Base-by-base conservation (phyloP, 2,113 vertebrate genomes). In the Tauraco erythrolophus region DNA sequence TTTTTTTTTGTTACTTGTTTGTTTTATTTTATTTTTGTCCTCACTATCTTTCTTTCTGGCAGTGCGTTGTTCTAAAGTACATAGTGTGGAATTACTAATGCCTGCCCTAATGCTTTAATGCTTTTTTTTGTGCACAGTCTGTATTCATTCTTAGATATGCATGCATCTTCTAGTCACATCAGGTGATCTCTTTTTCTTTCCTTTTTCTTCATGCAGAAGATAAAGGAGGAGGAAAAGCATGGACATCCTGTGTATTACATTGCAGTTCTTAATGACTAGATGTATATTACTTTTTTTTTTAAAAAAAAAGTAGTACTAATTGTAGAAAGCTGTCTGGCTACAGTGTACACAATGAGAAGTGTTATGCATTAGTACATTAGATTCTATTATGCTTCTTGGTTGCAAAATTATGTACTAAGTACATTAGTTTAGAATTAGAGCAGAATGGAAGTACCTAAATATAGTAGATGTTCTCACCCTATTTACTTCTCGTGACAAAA, bases 131-230 rank as follows among this genome's bases (percentile, higher is more conserved):
- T 27, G 31, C 75, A 68, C 21, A 23, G 37, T 50, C 45, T 43
- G 45, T n/a, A 24, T 58, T 92, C 6, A 3, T 31, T 69, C 57
- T 81, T 62, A 81, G 66, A 56, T 68, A 23, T 43, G 46, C 65
- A 39, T 57, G 35, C 46, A 88, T 94, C 92, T 96, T 97, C 89
- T 87, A 65, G 70, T 89, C 77, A 94, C 86, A 88, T 79, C 79
- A 83, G 62, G 37, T 85, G 74, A 94, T 69, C 35, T 53, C 72
- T 81, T 79, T 81, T 84, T 41, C 46, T 89, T 91, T 74, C 22
- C 16, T 86, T 96, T 86, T 92, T 62, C 64, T 94, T 91, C 45
- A 33, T 23, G 54, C 50, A 65, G 41, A 94, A 82, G 35, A 88
- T 50, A 50, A 80, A 93, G 66, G 15, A 84, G 35, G 24, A 92